A percentile compares a stretch with the other conserved stretches of the same genome.
Conservation (phyloP, 2,888 invertebrate species). For the Ochropleura plecta region DNA sequence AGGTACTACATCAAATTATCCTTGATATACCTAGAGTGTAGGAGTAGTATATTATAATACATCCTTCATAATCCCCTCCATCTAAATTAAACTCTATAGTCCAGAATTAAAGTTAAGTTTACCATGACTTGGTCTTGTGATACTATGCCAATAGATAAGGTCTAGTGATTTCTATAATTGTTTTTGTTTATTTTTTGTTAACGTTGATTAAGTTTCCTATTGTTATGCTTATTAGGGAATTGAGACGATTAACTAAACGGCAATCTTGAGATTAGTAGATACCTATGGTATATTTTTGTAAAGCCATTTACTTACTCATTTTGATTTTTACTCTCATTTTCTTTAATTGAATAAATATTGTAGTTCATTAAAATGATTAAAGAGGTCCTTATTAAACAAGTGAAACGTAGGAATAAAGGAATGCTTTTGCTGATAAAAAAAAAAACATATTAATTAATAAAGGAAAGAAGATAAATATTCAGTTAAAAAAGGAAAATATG, state of each 20-base stretch:
- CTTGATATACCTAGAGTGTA: conserved; percentile 21
- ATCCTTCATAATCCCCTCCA: conserved; percentile 2
- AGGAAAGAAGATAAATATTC: too few species aligned
- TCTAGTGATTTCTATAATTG: conserved; percentile 62
- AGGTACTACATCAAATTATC: conserved; percentile 23
- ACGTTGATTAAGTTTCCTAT: conserved; percentile 44
- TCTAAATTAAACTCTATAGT: neutral
- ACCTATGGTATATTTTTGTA: neutral
- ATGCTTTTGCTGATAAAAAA: too few species aligned
- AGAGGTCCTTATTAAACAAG: too few species aligned
- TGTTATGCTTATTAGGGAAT: conserved; percentile 30
- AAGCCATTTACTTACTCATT: neutral
- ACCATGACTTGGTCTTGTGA: neutral
- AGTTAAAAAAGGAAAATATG: too few species aligned
- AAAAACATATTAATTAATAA: too few species aligned
- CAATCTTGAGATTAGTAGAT: conserved; percentile 14
- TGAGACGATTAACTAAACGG: conserved; percentile 39
- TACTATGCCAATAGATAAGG: conserved; percentile 56
- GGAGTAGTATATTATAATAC: too few species aligned
- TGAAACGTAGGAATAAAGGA: too few species aligned
- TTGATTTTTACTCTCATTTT: neutral
- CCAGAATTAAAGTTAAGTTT: conserved; percentile 1
- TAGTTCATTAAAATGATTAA: neutral
- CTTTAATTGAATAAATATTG: neutral
- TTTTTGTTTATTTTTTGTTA: conserved; percentile 51